phyloP scores from a whole-genome alignment of 2,797 vertebrate species.

The Sebastes nivosus region DNA sequence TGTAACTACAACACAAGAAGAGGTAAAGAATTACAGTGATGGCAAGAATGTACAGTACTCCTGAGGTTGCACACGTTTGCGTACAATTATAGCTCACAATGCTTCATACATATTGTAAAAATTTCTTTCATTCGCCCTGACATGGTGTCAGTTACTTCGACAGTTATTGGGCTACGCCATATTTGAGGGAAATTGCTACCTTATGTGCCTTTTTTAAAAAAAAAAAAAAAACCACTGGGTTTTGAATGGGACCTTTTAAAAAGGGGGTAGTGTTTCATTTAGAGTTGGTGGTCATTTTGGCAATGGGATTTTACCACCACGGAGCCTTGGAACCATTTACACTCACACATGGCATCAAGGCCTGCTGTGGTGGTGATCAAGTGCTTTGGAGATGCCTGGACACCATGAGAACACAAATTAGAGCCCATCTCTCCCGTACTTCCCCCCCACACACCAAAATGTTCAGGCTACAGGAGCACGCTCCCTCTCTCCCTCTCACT shows the following conservation, averaged over 20 bases:
- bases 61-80: constrained; percentile 27
- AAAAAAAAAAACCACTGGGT: constrained; percentile 43
- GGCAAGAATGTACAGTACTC: constrained; percentile 32
- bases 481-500: constrained; percentile 54
- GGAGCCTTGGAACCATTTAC: constrained; percentile 81
- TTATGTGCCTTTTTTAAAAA: constrained; percentile 64
- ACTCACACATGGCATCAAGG: constrained; percentile 86
- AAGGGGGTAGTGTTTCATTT: constrained; percentile 80
- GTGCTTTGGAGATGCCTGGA: constrained; percentile 80
- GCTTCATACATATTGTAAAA: constrained; percentile 38
- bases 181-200: constrained; percentile 83
- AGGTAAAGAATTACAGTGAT: constrained; percentile 48
- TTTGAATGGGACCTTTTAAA: constrained; percentile 81
- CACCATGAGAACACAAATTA: constrained; percentile 83
- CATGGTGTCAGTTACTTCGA: constrained; percentile 75
- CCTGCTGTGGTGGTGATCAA: constrained; percentile 80
- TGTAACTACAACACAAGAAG: constrained; percentile 54
- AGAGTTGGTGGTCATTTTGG: constrained; percentile 82
- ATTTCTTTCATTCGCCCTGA: constrained; percentile 60
- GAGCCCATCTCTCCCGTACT: constrained; percentile 74
- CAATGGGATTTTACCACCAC: constrained; percentile 77
- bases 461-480: constrained; percentile 64
- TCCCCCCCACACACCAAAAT: constrained; percentile 65
- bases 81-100: constrained; percentile 39
- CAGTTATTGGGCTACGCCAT: constrained; percentile 78